Base-by-base conservation (phyloP, 2,888 invertebrate genomes). In the Prenolepis imparis region DNA sequence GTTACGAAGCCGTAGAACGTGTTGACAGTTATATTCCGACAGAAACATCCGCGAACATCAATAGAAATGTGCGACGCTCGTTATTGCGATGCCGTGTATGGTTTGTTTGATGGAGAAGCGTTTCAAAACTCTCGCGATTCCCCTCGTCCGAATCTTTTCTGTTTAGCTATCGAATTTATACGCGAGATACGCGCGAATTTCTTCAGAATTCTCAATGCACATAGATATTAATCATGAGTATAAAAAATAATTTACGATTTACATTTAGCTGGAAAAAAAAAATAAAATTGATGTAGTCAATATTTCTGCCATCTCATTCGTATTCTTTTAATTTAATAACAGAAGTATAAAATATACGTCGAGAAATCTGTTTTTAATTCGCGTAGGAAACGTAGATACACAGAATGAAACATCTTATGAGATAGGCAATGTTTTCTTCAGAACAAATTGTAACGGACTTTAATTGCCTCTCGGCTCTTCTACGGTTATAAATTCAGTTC, bases 21-120 rank as follows among this genome's bases (percentile, higher is more conserved):
- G 44, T 68, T 68, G 72, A 48, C 83, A 72, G 83, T 84, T 82
- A 64, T 73, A 55, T 83, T 73, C 68, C 78, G 44, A 77, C 66
- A 66, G 78, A 77, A 82, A 82, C 77, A 78, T 77, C 66, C 64
- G 36, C 64, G 36, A 66, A 64, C n/a, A 44, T 59, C 44, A 55
- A 67, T 68, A 59, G 73, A 72, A 8, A 44, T 52, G 41, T n/a
- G 21, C 57, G 44, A 70, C 21, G 24, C 59, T 80, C 73, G 73
- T 80, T 80, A 59, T 59, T 59, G 36, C 44, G 28, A 28, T 28
- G 11, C 44, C n/a, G 59, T 36, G 12, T 72, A 59, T 59, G 44
- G 59, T 41, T 59, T 59, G 44, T 80, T 57, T 48, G 12, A 36
- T 21, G 32, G 77, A 78, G 59, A 44, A 59, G 44, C 59, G 24